These are phyloP conservation scores for Muscicapa adusta DNA, from an alignment of 2,113 vertebrate species.

Conservation along the genomic window DNA sequence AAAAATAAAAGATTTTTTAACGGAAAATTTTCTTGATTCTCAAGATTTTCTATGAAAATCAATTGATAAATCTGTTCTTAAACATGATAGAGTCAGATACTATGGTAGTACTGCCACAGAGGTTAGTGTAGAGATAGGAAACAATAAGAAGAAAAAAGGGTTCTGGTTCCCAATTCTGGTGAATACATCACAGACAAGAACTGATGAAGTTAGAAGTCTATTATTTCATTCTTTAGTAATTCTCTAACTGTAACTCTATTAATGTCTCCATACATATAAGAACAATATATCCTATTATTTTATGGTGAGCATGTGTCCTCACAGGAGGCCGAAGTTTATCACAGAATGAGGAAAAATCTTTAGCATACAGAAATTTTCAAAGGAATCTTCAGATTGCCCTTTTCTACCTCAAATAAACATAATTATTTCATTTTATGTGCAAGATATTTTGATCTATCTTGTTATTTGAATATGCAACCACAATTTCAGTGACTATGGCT, in stretches of 20 bases:
- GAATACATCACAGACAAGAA: not conserved
- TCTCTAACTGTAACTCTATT: not conserved
- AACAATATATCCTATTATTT: not conserved
- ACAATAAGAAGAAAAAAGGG: fast-evolving
- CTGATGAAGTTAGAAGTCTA: not conserved
- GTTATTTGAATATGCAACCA: not conserved
- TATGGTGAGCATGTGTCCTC: not conserved
- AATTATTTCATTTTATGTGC: not conserved
- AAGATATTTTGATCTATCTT: not conserved
- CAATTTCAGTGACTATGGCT: not conserved
- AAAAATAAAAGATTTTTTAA: not conserved
- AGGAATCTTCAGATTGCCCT: not conserved
- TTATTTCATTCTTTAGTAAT: not conserved
- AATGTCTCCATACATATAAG: not conserved
- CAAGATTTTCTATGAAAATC: not conserved
- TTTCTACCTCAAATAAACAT: not conserved
- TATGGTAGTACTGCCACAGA: not conserved
- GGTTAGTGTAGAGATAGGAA: not conserved
- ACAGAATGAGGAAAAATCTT: not conserved
- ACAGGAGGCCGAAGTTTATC: not conserved
- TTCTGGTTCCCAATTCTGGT: not conserved
- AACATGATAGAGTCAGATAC: not conserved
- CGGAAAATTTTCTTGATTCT: not conserved
- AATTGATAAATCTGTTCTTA: not conserved
- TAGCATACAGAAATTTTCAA: not conserved